A percentile compares a stretch with the other conserved stretches of the same genome.
Evolutionary conservation across 1,140 invertebrate species (phyloP).

Genomic region (Pseudomyrmex sp.): DNA sequence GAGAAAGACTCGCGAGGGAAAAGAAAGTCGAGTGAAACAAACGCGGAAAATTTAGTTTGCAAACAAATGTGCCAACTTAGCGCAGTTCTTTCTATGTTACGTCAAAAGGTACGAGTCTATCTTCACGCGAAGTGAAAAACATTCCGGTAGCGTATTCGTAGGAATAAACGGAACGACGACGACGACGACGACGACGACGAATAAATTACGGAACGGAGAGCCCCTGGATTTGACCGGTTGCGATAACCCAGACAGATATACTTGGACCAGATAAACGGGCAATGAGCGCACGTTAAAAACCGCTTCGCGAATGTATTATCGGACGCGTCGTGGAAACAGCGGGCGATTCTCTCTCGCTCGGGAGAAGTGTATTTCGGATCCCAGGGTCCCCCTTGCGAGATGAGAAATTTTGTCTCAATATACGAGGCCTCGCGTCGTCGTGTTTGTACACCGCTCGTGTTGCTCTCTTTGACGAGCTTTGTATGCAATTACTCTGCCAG

Average conservation of each 20-base stretch:
- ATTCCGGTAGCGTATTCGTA: not conserved
- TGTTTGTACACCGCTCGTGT: slow-evolving; percentile 47
- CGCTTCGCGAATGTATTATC: slow-evolving; percentile 13
- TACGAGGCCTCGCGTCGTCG: not conserved
- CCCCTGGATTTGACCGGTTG: slow-evolving; percentile 17
- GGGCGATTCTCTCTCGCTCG: not conserved
- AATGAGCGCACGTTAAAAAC: not conserved
- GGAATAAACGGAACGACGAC: not conserved
- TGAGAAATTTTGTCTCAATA: slow-evolving; percentile 48
- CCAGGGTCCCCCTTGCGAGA: not conserved
- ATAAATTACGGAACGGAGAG: not conserved
- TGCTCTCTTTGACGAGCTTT: slow-evolving; percentile 67
- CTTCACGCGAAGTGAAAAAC: not conserved
- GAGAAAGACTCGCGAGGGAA: not conserved
- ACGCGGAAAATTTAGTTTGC: slow-evolving; percentile 34
- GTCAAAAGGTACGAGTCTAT: not conserved
- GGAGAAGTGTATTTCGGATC: not conserved
- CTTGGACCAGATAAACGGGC: slow-evolving; percentile 8
- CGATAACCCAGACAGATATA: slow-evolving; percentile 24
- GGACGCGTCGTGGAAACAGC: slow-evolving; percentile 20
- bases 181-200: not conserved
- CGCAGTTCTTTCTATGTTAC: not conserved
- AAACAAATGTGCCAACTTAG: slow-evolving; percentile 1
- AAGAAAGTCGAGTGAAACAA: slow-evolving; percentile 23
- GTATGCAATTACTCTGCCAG: slow-evolving; percentile 71